Evolutionary conservation across 2,113 vertebrate species (phyloP).

Genomic region (Miniopterus natalensis): DNA sequence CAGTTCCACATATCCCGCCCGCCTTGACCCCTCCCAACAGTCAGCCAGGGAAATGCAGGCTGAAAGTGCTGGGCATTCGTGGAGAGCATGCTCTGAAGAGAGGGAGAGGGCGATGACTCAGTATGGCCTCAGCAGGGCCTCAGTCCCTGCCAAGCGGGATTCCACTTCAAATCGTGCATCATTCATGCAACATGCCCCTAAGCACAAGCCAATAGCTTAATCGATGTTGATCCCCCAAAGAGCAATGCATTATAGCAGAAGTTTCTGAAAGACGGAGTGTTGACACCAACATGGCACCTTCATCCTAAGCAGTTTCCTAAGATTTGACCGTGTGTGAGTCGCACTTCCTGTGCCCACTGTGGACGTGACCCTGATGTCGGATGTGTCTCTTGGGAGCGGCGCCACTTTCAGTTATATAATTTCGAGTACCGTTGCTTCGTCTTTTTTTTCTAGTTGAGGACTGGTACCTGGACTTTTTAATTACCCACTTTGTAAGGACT

Average conservation of each 20-base stretch:
- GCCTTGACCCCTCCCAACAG: not conserved
- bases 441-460: not conserved
- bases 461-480: not conserved
- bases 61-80: not conserved
- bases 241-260: not conserved
- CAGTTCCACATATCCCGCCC: fast-evolving
- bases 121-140: fast-evolving
- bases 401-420: too few relatives aligned
- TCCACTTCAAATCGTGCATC: not conserved
- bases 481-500: not conserved
- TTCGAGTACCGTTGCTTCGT: not conserved
- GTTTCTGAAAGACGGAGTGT: not conserved
- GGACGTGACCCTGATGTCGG: not conserved
- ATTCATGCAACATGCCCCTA: fast-evolving
- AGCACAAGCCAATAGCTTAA: not conserved
- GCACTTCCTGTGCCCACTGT: not conserved
- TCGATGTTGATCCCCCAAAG: not conserved
- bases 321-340: not conserved
- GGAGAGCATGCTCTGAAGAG: fast-evolving
- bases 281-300: not conserved
- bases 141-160: fast-evolving
- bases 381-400: not conserved
- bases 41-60: not conserved
- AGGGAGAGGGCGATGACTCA: not conserved
- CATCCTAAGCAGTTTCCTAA: not conserved